Conservation (phyloP, 2,113 vertebrate genomes). For the Nothobranchius furzeri region DNA sequence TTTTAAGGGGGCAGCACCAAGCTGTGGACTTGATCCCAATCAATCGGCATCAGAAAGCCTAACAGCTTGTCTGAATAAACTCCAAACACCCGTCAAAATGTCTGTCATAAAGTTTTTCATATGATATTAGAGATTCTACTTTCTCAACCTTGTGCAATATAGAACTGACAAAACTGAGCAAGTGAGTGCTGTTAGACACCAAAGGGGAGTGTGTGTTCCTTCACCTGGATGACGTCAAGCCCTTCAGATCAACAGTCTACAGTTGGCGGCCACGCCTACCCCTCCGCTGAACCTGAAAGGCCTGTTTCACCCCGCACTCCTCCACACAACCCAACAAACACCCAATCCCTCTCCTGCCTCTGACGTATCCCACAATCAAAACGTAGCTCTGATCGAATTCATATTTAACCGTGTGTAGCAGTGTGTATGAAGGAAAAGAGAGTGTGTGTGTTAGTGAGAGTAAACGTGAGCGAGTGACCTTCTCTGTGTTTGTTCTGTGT, state of each 20-base stretch:
- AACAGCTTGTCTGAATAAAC: too few species aligned
- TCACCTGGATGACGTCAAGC: constrained; percentile 65
- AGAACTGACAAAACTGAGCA: constrained; percentile 2
- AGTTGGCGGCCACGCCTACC: constrained; percentile 67
- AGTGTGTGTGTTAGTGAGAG: constrained; percentile 8
- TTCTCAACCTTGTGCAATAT: not conserved
- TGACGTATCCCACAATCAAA: constrained; percentile 1
- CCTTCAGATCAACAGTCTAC: constrained; percentile 53
- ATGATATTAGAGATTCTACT: not conserved
- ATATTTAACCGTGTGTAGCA: constrained; percentile 4
- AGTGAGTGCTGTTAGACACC: not conserved
- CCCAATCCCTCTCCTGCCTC: constrained; percentile 1
- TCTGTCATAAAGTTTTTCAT: too few species aligned
- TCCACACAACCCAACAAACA: constrained; percentile 25
- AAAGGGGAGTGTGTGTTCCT: constrained; percentile 40
- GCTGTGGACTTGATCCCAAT: too few species aligned
- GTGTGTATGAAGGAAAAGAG: constrained; percentile 1
- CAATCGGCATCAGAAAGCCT: too few species aligned
- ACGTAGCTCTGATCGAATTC: constrained; percentile 6
- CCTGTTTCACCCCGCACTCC: constrained; percentile 62
- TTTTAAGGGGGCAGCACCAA: too few species aligned
- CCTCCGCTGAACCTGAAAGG: constrained; percentile 72
- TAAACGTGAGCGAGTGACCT: constrained; percentile 21
- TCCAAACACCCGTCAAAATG: not conserved
- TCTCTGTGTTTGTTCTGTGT: constrained; percentile 47